Conservation (phyloP, 2,113 vertebrate genomes). For the Barnardius zonarius region DNA sequence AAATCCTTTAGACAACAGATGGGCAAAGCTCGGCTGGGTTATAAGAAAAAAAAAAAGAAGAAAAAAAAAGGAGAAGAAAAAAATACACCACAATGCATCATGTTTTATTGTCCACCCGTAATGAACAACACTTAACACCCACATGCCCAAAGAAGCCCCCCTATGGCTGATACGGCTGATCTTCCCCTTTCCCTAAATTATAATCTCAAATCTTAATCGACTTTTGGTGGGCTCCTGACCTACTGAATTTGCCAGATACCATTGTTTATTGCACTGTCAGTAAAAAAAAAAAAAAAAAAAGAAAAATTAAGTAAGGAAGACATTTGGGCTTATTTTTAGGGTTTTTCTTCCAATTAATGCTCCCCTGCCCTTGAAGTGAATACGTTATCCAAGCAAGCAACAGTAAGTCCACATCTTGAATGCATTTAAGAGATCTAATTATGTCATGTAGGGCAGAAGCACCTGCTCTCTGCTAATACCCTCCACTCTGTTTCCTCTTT, state of each 20-base stretch:
- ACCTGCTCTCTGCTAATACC: conserved; percentile 70
- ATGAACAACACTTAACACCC: conserved; percentile 68
- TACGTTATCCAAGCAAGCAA: conserved; percentile 48
- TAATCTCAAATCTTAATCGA: conserved; percentile 4
- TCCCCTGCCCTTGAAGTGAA: conserved; percentile 65
- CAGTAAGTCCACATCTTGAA: conserved; percentile 64
- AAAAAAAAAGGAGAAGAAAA: background rate
- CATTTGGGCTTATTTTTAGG: background rate
- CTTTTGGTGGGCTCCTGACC: conserved; percentile 6
- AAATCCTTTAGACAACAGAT: conserved; percentile 85
- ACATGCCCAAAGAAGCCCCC: conserved; percentile 49
- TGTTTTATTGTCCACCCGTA: conserved; percentile 71
- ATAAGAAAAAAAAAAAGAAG: conserved; percentile 21
- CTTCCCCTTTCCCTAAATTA: background rate
- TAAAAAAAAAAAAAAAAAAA: background rate
- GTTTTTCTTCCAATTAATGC: conserved; percentile 31
- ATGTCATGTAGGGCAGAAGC: conserved; percentile 64
- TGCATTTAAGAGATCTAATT: conserved; percentile 64
- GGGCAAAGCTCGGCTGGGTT: conserved; percentile 71
- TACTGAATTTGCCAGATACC: background rate
- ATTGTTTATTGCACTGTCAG: conserved; percentile 13
- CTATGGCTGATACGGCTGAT: background rate
- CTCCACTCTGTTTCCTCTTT: conserved; percentile 29
- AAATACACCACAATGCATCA: conserved; percentile 68
- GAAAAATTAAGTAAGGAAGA: background rate